Base-by-base conservation (phyloP, 2,113 vertebrate genomes). In the Odocoileus virginianus region DNA sequence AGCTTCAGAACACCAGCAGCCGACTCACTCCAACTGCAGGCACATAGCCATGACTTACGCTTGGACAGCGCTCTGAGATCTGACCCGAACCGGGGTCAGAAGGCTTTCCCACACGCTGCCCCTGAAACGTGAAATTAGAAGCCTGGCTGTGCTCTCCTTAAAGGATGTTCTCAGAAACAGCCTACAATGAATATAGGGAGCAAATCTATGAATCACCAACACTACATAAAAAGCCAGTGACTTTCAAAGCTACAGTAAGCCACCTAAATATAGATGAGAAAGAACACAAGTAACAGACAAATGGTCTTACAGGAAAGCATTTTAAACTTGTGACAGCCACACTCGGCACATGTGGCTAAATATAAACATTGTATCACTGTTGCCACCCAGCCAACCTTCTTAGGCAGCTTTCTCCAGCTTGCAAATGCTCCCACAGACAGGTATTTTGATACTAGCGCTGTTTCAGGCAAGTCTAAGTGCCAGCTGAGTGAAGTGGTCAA, bases 181-280 rank as follows among this genome's bases (percentile, higher is more conserved):
- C 74, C 47, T 40, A 58, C 67, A 33, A n/a, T 3, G 79, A 71
- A 60, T 17, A 7, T 25, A 92, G 89, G 40, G 25, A 82, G n/a
- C 76, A 8, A 12, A 30, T 64, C 88, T 87, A 7, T 67, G 89
- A 96, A 47, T 88, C 96, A 86, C 91, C 27, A 4, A 14, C 28
- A 30, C 28, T 12, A 15, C 3, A n/a, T 16, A 58, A 33, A 60
- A 81, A 87, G 89, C 82, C 91, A 17, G 58, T 58, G 45, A 90
- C 87, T 91, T 89, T 40, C 83, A 95, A 58, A 79, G 95, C 96
- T 89, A 95, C 96, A 96, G 96, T 91, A 94, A 95, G 92, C 94
- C 71, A 61, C 64, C 97, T 96, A 97, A 98, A 98, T 98, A 97
- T 96, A 98, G 96, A 95, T 2, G 28, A 61, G 40, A 79, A 74